These are phyloP conservation scores for Pemphredon lugubris DNA, from an alignment of 2,888 invertebrate genomes.

Conservation along the genomic window DNA sequence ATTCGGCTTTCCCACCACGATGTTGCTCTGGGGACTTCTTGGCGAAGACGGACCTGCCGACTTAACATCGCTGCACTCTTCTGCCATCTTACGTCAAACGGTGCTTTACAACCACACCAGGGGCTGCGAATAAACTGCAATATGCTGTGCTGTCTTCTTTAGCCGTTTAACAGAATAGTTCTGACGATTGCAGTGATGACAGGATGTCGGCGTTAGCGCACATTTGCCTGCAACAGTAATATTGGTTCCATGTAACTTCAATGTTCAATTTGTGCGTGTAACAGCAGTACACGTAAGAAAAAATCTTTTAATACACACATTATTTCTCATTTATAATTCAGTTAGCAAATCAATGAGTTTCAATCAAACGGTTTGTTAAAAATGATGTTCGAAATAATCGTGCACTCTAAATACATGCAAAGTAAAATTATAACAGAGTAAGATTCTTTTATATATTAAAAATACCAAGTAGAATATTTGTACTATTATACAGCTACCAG, in stretches of 20 bases:
- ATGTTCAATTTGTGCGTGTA: not conserved
- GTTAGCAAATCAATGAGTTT: too few relatives aligned
- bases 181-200: slow-evolving; percentile 19
- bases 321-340: too few relatives aligned
- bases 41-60: slow-evolving; percentile 75
- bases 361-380: too few relatives aligned
- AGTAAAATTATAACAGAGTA: too few relatives aligned
- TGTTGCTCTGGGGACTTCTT: slow-evolving; percentile 70
- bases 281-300: not conserved
- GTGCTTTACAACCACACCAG: slow-evolving; percentile 15
- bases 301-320: not conserved
- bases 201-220: slow-evolving; percentile 30
- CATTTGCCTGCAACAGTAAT: slow-evolving; percentile 51
- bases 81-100: slow-evolving; percentile 70
- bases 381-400: too few relatives aligned
- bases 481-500: too few relatives aligned
- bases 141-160: slow-evolving; percentile 13
- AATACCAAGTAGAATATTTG: too few relatives aligned
- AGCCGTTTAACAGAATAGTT: slow-evolving; percentile 27
- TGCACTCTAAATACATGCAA: too few relatives aligned
- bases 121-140: slow-evolving; percentile 17
- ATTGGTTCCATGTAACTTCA: too few relatives aligned
- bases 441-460: too few relatives aligned
- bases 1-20: slow-evolving; percentile 76
- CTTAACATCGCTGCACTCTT: slow-evolving; percentile 74